phyloP scores from a whole-genome alignment of 2,797 vertebrate genomes.

The Cynodonichthys magdalenae region DNA sequence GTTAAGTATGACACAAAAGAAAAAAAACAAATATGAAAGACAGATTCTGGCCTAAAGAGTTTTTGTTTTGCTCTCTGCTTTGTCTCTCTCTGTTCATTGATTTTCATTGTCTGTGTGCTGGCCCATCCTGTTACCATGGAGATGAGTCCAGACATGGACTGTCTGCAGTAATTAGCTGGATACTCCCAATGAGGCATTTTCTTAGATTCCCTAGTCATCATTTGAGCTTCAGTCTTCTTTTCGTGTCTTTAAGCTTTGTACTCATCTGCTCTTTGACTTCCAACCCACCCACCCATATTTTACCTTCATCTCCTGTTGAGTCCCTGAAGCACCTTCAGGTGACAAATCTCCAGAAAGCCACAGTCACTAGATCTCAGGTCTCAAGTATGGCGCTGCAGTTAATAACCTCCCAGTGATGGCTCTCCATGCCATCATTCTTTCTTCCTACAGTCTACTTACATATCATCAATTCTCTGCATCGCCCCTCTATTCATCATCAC shows the following conservation, averaged over 20 bases:
- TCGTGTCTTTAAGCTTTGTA: conserved; percentile 15
- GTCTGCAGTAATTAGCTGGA: conserved; percentile 76
- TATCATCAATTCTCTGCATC: conserved; percentile 8
- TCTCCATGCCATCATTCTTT: conserved; percentile 31
- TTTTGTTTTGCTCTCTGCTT: conserved; percentile 41
- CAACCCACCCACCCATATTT: conserved; percentile 20
- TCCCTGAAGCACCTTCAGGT: conserved; percentile 34
- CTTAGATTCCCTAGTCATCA: conserved; percentile 57
- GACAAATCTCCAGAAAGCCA: conserved; percentile 59
- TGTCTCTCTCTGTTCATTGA: conserved; percentile 67
- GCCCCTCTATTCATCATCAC: conserved; percentile 3
- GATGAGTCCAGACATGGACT: conserved; percentile 73
- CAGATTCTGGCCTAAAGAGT: conserved; percentile 38
- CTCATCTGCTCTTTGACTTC: not conserved
- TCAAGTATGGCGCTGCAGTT: conserved; percentile 48
- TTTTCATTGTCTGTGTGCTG: conserved; percentile 58
- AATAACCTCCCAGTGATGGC: conserved; percentile 46
- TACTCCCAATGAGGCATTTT: conserved; percentile 68
- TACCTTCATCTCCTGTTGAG: not conserved
- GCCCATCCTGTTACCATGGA: conserved; percentile 77
- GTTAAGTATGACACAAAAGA: not conserved
- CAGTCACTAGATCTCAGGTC: not conserved
- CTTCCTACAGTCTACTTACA: conserved; percentile 1
- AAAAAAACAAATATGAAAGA: conserved; percentile 17
- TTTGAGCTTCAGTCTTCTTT: conserved; percentile 44